Evolutionary conservation across 2,797 vertebrate genomes (phyloP).

Genomic region (Podarcis siculus): DNA sequence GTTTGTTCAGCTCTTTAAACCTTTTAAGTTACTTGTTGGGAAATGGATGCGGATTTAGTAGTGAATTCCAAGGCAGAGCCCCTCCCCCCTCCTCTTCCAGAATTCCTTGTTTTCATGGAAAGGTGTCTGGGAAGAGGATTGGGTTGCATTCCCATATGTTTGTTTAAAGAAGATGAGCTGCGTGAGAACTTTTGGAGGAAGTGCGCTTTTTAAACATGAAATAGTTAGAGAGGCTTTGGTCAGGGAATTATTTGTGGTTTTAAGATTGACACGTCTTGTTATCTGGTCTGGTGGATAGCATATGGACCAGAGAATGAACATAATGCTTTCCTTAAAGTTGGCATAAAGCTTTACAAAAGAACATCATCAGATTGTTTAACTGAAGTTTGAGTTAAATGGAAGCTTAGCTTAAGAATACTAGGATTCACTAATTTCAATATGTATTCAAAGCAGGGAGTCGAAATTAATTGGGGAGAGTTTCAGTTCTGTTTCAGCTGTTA

Average conservation of each 20-base stretch:
- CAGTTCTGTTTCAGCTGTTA: background rate
- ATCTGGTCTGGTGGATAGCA: slow-evolving; percentile 59
- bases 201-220: slow-evolving; percentile 46
- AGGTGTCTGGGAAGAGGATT: slow-evolving; percentile 60
- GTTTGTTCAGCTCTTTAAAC: background rate
- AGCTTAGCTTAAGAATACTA: background rate
- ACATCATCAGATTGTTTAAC: background rate
- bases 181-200: slow-evolving; percentile 36
- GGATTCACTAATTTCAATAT: background rate
- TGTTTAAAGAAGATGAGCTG: slow-evolving; percentile 43
- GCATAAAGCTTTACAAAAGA: slow-evolving; percentile 36
- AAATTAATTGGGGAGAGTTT: background rate
- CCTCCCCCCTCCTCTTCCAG: slow-evolving; percentile 27
- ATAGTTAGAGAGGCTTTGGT: slow-evolving; percentile 47
- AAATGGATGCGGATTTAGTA: background rate
- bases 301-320: slow-evolving; percentile 51
- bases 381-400: background rate
- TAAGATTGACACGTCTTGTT: slow-evolving; percentile 54
- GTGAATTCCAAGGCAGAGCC: background rate
- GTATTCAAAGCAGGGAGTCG: background rate
- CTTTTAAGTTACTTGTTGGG: background rate
- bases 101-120: slow-evolving; percentile 33
- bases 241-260: slow-evolving; percentile 44
- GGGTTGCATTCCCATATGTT: slow-evolving; percentile 58
- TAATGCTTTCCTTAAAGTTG: slow-evolving; percentile 21